phyloP scores from a whole-genome alignment of 2,113 vertebrate genomes.

The Channa maculata region DNA sequence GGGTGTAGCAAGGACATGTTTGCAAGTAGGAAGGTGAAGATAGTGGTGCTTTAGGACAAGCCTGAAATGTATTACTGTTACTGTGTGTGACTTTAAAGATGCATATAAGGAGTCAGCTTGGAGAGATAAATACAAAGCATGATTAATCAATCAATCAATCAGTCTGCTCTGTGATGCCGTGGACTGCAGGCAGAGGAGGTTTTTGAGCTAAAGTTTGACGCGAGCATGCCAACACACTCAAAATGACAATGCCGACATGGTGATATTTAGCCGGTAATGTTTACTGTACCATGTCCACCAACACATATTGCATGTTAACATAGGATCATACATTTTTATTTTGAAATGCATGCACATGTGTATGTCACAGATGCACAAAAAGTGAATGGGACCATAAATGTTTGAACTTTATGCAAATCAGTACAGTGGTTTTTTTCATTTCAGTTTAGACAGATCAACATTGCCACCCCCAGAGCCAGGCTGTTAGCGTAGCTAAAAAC shows the following conservation, averaged over 20 bases:
- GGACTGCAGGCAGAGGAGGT: neutral
- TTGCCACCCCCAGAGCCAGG: neutral
- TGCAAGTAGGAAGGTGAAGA: conserved; percentile 45
- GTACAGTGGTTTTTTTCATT: neutral
- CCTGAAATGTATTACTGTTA: conserved; percentile 10
- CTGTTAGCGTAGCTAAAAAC: neutral
- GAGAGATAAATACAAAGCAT: conserved; percentile 22
- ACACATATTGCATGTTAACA: too few species aligned
- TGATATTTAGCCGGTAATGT: neutral
- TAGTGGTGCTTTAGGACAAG: conserved; percentile 38
- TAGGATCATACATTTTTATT: neutral
- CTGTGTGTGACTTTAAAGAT: conserved; percentile 3
- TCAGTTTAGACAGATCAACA: neutral
- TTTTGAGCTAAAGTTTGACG: neutral
- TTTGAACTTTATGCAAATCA: neutral
- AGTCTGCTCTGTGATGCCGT: neutral
- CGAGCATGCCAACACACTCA: too few species aligned
- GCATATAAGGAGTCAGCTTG: neutral
- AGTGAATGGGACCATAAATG: neutral
- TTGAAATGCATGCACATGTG: neutral
- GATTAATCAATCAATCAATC: neutral
- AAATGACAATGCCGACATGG: too few species aligned
- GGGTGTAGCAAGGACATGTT: conserved; percentile 49
- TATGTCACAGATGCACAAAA: too few species aligned
- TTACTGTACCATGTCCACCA: too few species aligned